phyloP scores from a whole-genome alignment of 2,797 vertebrate species.

The Hirundo rustica region DNA sequence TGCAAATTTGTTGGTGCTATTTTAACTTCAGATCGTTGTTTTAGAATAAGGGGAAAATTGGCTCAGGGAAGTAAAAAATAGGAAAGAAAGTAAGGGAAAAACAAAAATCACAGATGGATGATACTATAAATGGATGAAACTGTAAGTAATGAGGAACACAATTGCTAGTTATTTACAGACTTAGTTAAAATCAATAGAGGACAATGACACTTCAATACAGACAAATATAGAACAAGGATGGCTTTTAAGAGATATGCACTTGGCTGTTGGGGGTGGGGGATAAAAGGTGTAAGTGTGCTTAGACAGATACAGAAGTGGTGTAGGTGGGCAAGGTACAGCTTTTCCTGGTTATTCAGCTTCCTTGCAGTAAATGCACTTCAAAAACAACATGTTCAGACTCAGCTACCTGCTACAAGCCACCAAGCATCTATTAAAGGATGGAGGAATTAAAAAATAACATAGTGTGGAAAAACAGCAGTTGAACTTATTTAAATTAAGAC shows the following conservation, averaged over 20 bases:
- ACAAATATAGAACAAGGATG: constrained; percentile 4
- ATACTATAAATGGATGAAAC: constrained; percentile 22
- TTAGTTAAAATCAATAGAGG: constrained; percentile 33
- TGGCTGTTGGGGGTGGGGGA: not conserved
- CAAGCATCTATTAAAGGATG: not conserved
- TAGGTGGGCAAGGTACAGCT: not conserved
- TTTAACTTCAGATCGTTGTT: not conserved
- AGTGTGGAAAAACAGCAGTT: not conserved
- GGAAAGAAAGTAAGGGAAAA: constrained; percentile 23
- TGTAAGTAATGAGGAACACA: constrained; percentile 24
- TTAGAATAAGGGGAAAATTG: constrained; percentile 13
- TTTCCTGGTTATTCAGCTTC: not conserved
- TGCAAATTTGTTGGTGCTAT: not conserved
- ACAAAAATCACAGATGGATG: constrained; percentile 23
- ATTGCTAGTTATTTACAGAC: constrained; percentile 10
- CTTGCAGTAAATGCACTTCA: not conserved
- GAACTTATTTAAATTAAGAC: not conserved
- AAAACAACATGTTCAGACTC: not conserved
- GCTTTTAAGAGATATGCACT: not conserved
- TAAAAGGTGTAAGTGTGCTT: not conserved
- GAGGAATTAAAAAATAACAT: not conserved
- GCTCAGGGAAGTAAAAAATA: not conserved
- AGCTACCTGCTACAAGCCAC: not conserved
- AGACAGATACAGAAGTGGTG: not conserved
- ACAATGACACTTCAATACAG: constrained; percentile 9